Percentiles rank a stretch among this genome's conserved stretches.
Conservation (phyloP, 2,797 vertebrate species). For the Ctenopoma kingsleyae region DNA sequence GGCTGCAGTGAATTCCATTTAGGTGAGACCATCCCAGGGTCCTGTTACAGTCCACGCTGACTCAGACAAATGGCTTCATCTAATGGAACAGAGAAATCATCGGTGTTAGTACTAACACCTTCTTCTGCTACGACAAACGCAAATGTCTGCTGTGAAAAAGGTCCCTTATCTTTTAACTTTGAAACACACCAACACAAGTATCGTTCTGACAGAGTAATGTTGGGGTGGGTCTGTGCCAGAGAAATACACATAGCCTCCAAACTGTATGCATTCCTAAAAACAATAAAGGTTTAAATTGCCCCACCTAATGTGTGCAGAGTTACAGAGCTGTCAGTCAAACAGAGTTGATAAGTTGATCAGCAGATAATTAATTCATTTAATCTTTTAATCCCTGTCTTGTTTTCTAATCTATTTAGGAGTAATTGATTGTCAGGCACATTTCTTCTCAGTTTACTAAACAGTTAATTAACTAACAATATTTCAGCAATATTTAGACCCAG, state of each 20-base stretch:
- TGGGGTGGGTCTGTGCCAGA: background rate
- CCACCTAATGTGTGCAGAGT: too few relatives aligned
- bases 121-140: background rate
- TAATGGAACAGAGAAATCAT: conserved; percentile 9
- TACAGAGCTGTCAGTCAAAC: too few relatives aligned
- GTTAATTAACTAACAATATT: background rate
- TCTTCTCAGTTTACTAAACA: background rate
- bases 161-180: background rate
- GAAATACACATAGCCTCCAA: background rate
- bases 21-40: background rate
- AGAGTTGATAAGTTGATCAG: too few relatives aligned
- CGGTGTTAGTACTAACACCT: conserved; percentile 19
- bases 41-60: background rate
- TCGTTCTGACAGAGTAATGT: background rate
- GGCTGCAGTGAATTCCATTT: conserved; percentile 19
- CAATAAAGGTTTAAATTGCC: background rate
- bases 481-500: background rate
- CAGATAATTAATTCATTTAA: too few relatives aligned
- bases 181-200: background rate
- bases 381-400: too few relatives aligned
- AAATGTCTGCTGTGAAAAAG: conserved; percentile 4
- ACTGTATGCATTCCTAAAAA: too few relatives aligned
- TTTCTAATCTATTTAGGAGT: too few relatives aligned
- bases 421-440: too few relatives aligned
- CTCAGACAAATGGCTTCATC: background rate